A percentile compares a stretch with the other conserved stretches of the same genome.
phyloP scores from a whole-genome alignment of 2,113 vertebrate species.

The Labrus mixtus region DNA sequence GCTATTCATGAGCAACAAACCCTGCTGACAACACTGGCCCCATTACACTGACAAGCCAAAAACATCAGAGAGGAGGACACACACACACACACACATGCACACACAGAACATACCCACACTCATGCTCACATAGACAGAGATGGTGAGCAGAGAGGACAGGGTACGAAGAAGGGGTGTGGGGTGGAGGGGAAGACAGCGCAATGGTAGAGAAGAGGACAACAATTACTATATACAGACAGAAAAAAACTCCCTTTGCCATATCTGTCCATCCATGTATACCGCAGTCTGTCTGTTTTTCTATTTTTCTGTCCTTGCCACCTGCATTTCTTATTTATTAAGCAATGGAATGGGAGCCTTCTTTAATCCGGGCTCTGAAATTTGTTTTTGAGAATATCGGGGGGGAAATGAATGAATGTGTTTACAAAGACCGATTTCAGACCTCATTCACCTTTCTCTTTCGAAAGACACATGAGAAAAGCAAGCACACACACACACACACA shows the following conservation, averaged over 20 bases:
- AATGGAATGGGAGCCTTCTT: constrained; percentile 7
- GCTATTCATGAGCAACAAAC: constrained; percentile 72
- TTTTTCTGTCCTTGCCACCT: constrained; percentile 4
- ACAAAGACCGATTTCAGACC: constrained; percentile 28
- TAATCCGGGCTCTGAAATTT: constrained; percentile 33
- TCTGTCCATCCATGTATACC: constrained; percentile 28
- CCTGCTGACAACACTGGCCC: constrained; percentile 75
- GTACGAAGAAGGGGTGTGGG: constrained; percentile 14
- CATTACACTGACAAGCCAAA: constrained; percentile 81
- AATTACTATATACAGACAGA: constrained; percentile 23
- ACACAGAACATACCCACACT: constrained; percentile 13
- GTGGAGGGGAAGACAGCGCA: constrained; percentile 31
- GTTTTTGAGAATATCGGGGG: constrained; percentile 4
- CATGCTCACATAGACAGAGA: constrained; percentile 53
- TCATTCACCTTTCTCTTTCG: constrained; percentile 24
- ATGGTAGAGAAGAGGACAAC: constrained; percentile 34
- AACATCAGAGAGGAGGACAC: constrained; percentile 69
- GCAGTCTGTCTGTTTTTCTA: constrained; percentile 8
- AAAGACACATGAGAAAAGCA: not conserved
- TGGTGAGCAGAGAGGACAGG: constrained; percentile 63
- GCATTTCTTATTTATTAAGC: constrained; percentile 33
- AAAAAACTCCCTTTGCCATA: constrained; percentile 3
- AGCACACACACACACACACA: not conserved
- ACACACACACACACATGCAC: constrained; percentile 45
- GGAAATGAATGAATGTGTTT: constrained; percentile 34